Conservation (phyloP, 2,888 invertebrate species). For the Miltochrista miniata region DNA sequence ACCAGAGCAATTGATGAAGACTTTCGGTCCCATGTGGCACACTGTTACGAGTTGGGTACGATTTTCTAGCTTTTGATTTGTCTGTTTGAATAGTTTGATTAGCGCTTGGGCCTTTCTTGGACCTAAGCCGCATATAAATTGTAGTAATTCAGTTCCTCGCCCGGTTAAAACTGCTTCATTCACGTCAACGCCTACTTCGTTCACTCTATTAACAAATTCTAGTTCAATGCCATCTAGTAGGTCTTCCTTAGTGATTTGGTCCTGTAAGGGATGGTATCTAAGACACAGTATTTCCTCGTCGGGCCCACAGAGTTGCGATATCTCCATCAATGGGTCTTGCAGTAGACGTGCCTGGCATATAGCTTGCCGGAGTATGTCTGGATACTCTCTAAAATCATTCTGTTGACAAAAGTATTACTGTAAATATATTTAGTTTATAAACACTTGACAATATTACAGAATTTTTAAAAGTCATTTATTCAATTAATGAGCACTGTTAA, state of each 20-base stretch:
- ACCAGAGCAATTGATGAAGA: constrained; percentile 99
- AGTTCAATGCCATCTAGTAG: constrained; percentile 92
- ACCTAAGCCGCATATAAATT: constrained; percentile 98
- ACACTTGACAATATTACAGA: too few relatives aligned
- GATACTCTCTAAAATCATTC: constrained; percentile 96
- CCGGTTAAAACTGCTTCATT: constrained; percentile 96
- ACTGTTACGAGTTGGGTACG: constrained; percentile 97
- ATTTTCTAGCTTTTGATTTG: constrained; percentile 96
- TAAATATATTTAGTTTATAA: too few relatives aligned
- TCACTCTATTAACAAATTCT: constrained; percentile 97
- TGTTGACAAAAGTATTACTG: constrained; percentile 49
- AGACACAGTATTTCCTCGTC: constrained; percentile 98
- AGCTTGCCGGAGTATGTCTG: constrained; percentile 94
- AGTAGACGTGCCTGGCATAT: constrained; percentile 95
- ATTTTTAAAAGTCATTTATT: too few relatives aligned
- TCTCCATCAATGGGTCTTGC: constrained; percentile 98
- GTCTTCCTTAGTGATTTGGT: constrained; percentile 92
- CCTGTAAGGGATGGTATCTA: constrained; percentile 94
- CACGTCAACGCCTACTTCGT: constrained; percentile 99
- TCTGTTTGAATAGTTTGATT: constrained; percentile 93
- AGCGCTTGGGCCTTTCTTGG: constrained; percentile 96
- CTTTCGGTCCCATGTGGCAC: constrained; percentile 99
- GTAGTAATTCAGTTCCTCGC: constrained; percentile 94
- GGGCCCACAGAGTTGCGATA: constrained; percentile 96
- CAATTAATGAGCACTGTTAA: too few relatives aligned